These are phyloP conservation scores for Dasyurus viverrinus DNA, from an alignment of 2,113 vertebrate species.

Conservation along the genomic window DNA sequence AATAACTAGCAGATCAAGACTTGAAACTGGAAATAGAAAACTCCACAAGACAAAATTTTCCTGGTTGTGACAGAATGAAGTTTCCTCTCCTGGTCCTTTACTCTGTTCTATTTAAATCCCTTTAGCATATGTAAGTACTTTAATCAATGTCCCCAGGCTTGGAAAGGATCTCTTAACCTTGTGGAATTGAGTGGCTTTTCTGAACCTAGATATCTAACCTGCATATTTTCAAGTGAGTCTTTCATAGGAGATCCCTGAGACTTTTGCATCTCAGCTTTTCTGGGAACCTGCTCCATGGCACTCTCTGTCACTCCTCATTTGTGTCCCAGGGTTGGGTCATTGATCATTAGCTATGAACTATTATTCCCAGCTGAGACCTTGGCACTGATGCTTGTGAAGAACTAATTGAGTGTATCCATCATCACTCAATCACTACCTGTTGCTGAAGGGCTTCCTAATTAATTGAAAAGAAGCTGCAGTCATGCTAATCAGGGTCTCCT, in stretches of 20 bases:
- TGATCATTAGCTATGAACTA: background rate
- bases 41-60: background rate
- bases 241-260: background rate
- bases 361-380: background rate
- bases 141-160: background rate
- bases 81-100: background rate
- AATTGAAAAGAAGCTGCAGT: background rate
- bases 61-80: background rate
- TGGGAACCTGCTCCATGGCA: background rate
- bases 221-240: background rate
- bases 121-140: background rate
- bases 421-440: background rate
- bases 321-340: background rate
- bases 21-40: background rate
- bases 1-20: background rate
- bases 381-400: background rate
- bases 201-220: background rate
- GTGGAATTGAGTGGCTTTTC: background rate
- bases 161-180: background rate
- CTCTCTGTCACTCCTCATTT: background rate
- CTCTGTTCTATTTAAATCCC: background rate
- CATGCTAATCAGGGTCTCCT: accelerated
- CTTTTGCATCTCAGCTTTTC: background rate
- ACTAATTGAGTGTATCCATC: background rate
- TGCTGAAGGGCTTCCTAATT: background rate